Evolutionary conservation across 2,113 vertebrate genomes (phyloP).

Genomic region (Dinomys branickii): DNA sequence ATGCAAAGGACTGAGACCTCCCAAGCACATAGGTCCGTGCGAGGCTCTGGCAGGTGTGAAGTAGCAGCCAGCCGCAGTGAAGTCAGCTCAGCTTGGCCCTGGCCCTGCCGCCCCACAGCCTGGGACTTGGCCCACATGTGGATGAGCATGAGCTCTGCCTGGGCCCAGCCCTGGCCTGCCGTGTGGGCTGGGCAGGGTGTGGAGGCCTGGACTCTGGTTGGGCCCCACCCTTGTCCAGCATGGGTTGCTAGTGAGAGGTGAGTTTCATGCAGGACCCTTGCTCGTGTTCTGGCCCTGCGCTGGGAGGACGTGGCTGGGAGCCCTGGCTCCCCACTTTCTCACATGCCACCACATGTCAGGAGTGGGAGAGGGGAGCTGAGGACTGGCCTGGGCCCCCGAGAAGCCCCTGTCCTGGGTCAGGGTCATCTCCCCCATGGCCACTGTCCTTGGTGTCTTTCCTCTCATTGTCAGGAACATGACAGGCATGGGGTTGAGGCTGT

Average conservation of each 20-base stretch:
- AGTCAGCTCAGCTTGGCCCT: background rate
- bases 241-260: background rate
- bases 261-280: rapidly evolving
- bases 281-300: background rate
- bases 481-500: too few relatives aligned
- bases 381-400: background rate
- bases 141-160: background rate
- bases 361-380: rapidly evolving
- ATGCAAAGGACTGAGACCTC: too few relatives aligned
- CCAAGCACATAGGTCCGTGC: rapidly evolving
- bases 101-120: background rate
- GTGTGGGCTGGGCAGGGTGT: background rate
- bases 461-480: rapidly evolving
- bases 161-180: background rate
- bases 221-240: background rate
- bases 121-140: background rate
- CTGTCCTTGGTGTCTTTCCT: background rate
- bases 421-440: rapidly evolving
- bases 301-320: too few relatives aligned
- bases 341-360: rapidly evolving
- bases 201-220: background rate
- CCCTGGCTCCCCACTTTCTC: background rate
- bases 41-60: background rate
- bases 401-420: background rate
- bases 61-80: background rate